Base-by-base conservation (phyloP, 1,140 invertebrate genomes). In the Hypothenemus hampei region DNA sequence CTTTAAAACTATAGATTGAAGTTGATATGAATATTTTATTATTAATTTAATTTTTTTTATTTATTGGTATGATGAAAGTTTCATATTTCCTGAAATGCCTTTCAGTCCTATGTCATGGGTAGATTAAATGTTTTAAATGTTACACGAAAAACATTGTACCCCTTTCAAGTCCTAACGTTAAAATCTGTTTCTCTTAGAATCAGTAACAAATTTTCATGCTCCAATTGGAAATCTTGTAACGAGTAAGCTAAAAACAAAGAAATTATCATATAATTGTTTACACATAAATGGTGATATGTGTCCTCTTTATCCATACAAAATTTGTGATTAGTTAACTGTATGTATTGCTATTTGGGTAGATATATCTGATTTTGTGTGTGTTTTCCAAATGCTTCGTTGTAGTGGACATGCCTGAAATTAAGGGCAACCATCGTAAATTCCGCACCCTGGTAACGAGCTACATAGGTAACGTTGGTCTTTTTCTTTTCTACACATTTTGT, bases 381-480 rank as follows among this genome's bases (percentile, higher is more conserved):
- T 67, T 65, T 65, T 69, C 62, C n/a, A n/a, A 70, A 68, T 73
- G 70, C 70, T 70, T 71, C 70, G 65, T 57, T 70, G 69, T 72
- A 94, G 91, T 94, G 87, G 91, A 94, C 83, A 85, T 93, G 76
- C 91, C 91, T 75, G 89, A 93, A 83, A 91, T 94, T 80, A 94
- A 93, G 81, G 92, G 92, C 74, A 91, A 92, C 77, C 92, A 95
- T 81, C 89, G 91, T 81, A 94, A 94, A 84, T 96, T 96, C 87
- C 86, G 91, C 81, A 94, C 91, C 74, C 84, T 96, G 81, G 92
- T 95, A 78, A 90, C 89, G 81, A 94, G 89, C 81, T 94, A 91
- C 73, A 93, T 96, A 91, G 92, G 91, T 93, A 93, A 85, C 63
- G 65, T 68, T 59, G 51, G 39, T 46, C n/a, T n/a, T n/a, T n/a